Conservation (phyloP, 2,113 vertebrate species). For the Paralichthys olivaceus region DNA sequence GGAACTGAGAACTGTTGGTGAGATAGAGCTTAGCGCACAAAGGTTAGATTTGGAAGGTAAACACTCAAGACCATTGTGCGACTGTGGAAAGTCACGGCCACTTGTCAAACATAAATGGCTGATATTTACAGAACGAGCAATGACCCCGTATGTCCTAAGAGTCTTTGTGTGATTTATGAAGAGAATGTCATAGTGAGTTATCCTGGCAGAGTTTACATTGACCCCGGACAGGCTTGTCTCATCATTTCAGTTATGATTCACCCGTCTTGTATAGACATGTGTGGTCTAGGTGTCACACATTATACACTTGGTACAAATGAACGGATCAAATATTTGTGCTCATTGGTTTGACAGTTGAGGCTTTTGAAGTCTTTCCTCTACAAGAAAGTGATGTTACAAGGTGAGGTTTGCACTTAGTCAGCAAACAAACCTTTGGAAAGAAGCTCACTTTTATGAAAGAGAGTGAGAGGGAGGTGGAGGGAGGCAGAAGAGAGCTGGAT, state of each 20-base stretch:
- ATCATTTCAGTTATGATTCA: conserved; percentile 68
- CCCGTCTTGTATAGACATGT: conserved; percentile 65
- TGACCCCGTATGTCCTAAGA: conserved; percentile 70
- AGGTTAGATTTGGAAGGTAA: conserved; percentile 80
- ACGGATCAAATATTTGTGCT: conserved; percentile 55
- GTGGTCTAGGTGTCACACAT: conserved; percentile 26
- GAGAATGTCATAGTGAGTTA: conserved; percentile 65
- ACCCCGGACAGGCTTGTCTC: conserved; percentile 60
- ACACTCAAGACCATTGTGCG: conserved; percentile 74
- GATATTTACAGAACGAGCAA: conserved; percentile 71
- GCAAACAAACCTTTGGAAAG: conserved; percentile 65
- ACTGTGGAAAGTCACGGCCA: conserved; percentile 77
- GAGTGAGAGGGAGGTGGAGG: conserved; percentile 5
- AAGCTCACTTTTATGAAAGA: conserved; percentile 42
- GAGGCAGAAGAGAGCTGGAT: conserved; percentile 48
- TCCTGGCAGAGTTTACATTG: conserved; percentile 50
- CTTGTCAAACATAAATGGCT: conserved; percentile 74
- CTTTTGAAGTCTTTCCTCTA: conserved; percentile 48
- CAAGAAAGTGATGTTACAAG: conserved; percentile 40
- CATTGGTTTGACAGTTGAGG: conserved; percentile 37
- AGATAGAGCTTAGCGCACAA: conserved; percentile 78
- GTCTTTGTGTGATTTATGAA: conserved; percentile 74
- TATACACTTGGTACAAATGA: conserved; percentile 20
- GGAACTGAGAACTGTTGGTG: conserved; percentile 68
- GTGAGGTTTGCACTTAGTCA: conserved; percentile 35